A percentile compares a stretch with the other conserved stretches of the same genome.
Conservation (phyloP, 2,888 invertebrate genomes). For the Lissonota sp. region DNA sequence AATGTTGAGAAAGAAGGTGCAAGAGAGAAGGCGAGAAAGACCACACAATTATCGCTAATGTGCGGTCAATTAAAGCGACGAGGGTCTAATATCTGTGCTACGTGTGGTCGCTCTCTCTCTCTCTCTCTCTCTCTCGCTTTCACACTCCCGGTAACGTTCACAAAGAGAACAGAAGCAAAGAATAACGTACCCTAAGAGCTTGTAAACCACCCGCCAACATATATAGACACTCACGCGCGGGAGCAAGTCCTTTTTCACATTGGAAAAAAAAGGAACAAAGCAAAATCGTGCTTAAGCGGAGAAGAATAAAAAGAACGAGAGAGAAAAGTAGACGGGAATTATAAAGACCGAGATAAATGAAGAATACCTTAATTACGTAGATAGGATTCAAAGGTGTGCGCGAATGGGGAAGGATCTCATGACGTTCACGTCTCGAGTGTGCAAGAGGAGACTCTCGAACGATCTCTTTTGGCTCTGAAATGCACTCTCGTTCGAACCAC, state of each 20-base stretch:
- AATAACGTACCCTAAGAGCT: slow-evolving; percentile 7
- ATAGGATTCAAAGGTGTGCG: slow-evolving; percentile 42
- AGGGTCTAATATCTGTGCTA: slow-evolving; percentile 18
- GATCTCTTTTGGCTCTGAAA: slow-evolving; percentile 8
- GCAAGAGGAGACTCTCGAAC: slow-evolving; percentile 35
- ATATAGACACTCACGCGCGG: no score
- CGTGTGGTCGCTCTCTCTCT: not conserved
- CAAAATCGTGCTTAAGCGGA: slow-evolving; percentile 8
- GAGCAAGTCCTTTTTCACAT: not conserved
- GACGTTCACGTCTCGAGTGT: slow-evolving; percentile 16
- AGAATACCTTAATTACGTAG: slow-evolving; percentile 31
- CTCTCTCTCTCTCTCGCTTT: no score
- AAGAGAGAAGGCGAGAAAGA: not conserved
- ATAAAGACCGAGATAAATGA: slow-evolving; percentile 4
- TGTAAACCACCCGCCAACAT: not conserved
- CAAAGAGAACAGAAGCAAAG: not conserved
- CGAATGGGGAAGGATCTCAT: slow-evolving; percentile 27
- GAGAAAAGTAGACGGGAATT: slow-evolving; percentile 25
- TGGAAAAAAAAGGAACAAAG: slow-evolving; percentile 3
- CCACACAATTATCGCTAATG: slow-evolving; percentile 34
- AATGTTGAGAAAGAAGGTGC: not conserved
- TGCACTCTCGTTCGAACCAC: slow-evolving; percentile 12
- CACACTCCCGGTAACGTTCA: not conserved
- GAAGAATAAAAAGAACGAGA: slow-evolving; percentile 4
- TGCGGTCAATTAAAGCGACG: slow-evolving; percentile 34